Evolutionary conservation across 2,888 invertebrate species (phyloP), one percentile per base, ranked within the genome.

Genomic region (Melangyna quadrimaculata): DNA sequence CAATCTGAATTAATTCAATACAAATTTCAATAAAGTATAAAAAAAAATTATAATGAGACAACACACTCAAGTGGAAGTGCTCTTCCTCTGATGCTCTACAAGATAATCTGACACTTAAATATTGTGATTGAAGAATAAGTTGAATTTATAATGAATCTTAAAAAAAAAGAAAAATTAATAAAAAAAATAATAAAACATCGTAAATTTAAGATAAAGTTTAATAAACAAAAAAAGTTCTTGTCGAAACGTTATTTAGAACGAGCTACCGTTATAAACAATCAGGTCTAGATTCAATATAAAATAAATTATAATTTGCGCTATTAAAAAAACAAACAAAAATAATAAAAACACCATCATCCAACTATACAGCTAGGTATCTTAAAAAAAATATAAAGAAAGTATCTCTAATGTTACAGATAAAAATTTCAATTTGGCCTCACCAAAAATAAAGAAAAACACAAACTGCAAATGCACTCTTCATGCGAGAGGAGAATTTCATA

Each of bases 231-330:
- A 12, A 14, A 9, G n/a, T 37, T 35, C 35, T 35, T 14, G 5
- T 22, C 6, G 22, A 48, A 19, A n/a, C 19, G 8, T 22, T 67
- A 67, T 67, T n/a, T 32, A 32, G 45, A 65, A 14, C 48, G 8
- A 32, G 19, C 32, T 5, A 67, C 65, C 35, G 65, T 67, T 67
- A 67, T 3, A 12, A 8, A 32, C 1, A 9, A 43, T n/a, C n/a
- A 51, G 6, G n/a, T 14, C 32, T 22, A 51, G 22, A 67, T 35
- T 48, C 6, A n/a, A n/a, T 9, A 24, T 22, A 10, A 35, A 67
- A 51, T 51, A 67, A 67, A 67, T 67, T 67, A 67, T 37, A 22
- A 35, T 51, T 35, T 48, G 40, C 32, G 22, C 22, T 48, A n/a
- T 32, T 22, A 45, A 19, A 19, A 57, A 32, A 29, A 32, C 27